Evolutionary conservation across 2,113 vertebrate genomes (phyloP).

Genomic region (Aspidoscelis tigris): DNA sequence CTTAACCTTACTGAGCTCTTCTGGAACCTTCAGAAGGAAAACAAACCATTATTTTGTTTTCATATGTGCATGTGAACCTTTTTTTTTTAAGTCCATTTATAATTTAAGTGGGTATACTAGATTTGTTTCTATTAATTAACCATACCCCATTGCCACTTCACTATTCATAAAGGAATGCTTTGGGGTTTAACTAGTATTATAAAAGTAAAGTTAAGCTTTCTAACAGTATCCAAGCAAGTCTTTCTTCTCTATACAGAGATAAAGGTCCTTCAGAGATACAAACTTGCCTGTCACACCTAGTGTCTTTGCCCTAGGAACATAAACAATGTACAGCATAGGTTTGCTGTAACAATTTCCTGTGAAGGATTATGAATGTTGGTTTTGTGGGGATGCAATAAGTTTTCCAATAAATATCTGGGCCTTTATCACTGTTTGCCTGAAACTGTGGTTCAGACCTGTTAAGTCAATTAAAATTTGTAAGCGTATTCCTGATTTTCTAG

Average conservation of each 20-base stretch:
- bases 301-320: not conserved
- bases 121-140: not conserved
- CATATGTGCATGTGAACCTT: not conserved
- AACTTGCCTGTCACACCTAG: not conserved
- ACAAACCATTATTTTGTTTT: not conserved
- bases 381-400: not conserved
- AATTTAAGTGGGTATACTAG: not conserved
- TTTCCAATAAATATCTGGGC: not conserved
- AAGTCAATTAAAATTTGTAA: not conserved
- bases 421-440: not conserved
- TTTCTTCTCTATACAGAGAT: not conserved
- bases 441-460: not conserved
- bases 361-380: not conserved
- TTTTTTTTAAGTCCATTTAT: not conserved
- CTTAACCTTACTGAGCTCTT: not conserved
- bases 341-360: not conserved
- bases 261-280: no score
- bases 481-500: not conserved
- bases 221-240: not conserved
- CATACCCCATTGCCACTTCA: not conserved
- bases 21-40: not conserved
- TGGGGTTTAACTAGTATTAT: not conserved
- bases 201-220: not conserved
- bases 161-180: not conserved
- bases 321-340: not conserved